Evolutionary conservation across 2,797 vertebrate genomes (phyloP).

Genomic region (Hapalemur alaotrensis): DNA sequence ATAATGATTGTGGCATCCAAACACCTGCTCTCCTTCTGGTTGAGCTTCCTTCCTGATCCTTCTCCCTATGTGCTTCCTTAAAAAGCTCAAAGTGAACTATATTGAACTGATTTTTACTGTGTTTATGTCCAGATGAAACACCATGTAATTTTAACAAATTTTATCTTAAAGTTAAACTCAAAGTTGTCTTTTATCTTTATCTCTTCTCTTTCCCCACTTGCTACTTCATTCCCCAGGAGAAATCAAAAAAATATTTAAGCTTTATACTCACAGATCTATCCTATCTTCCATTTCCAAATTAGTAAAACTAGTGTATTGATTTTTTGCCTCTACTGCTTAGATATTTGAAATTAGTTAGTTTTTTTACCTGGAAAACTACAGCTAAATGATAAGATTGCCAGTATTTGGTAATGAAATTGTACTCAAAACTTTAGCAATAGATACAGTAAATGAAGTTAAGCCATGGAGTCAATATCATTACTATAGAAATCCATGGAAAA

Average conservation of each 20-base stretch:
- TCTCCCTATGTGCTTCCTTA: not conserved
- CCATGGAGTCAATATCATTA: not conserved
- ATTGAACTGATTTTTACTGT: not conserved
- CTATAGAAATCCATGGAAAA: not conserved
- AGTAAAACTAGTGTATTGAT: not conserved
- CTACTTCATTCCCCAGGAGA: not conserved
- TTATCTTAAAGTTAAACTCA: not conserved
- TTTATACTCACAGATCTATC: not conserved
- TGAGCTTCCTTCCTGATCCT: not conserved
- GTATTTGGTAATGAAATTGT: slow-evolving; percentile 1
- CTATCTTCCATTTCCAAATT: not conserved
- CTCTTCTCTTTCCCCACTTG: not conserved
- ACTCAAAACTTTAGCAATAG: not conserved
- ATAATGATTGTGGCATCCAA: not conserved
- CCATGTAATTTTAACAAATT: not conserved
- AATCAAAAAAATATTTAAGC: not conserved
- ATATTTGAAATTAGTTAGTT: not conserved
- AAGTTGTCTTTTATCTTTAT: not conserved
- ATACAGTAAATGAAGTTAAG: not conserved
- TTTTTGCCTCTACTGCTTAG: not conserved
- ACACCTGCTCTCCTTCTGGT: not conserved
- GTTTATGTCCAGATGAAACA: not conserved
- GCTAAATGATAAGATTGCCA: not conserved
- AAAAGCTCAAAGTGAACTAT: not conserved
- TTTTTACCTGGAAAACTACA: not conserved